Evolutionary conservation across 1,140 invertebrate species (phyloP), one percentile per base, ranked within the genome.

Genomic region (Zaprionus taronus): DNA sequence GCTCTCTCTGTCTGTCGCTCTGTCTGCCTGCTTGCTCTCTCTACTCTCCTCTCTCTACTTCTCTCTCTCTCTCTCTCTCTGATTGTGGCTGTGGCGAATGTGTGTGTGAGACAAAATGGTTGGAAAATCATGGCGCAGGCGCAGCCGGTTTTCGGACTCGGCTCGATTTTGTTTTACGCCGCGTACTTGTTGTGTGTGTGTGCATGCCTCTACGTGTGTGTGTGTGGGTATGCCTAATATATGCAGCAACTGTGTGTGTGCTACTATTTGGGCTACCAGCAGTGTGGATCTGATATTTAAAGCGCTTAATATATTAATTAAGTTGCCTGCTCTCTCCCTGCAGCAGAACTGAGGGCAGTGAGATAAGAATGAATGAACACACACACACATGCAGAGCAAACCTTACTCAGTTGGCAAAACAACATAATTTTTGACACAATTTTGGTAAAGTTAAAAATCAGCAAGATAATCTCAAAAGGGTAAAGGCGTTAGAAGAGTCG

Each of bases 391-490:
- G 15, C 15, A 7, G 68, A 72, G 41, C 64, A 71, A 2, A 22
- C n/a, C 53, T 47, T 36, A 38, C 65, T 31, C 55, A 58, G 36
- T 22, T 20, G 24, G 53, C 64, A 57, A 51, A 62, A 89, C 81
- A 89, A 90, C 85, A 90, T 90, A 91, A 90, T 90, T 90, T 90
- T 90, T 90, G 85, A 91, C 82, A 91, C 86, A 85, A 82, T 85
- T 85, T 68, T 58, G 62, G 79, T 66, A 71, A 71, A 76, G 80
- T 86, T 86, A 72, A 76, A 74, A 78, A 76, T 86, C 83, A 20
- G 24, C 17, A 22, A 87, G 83, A 86, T 86, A 83, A 86, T 86
- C 83, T 77, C 75, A 49, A 24, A 47, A 47, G 38, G 41, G 24
- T 61, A 26, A 34, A 41, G 26, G 36, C 22, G 15, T 47, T 36